Evolutionary conservation across 2,888 invertebrate species (phyloP), one percentile per base, ranked within the genome.

Genomic region (Cheilosia grossa): DNA sequence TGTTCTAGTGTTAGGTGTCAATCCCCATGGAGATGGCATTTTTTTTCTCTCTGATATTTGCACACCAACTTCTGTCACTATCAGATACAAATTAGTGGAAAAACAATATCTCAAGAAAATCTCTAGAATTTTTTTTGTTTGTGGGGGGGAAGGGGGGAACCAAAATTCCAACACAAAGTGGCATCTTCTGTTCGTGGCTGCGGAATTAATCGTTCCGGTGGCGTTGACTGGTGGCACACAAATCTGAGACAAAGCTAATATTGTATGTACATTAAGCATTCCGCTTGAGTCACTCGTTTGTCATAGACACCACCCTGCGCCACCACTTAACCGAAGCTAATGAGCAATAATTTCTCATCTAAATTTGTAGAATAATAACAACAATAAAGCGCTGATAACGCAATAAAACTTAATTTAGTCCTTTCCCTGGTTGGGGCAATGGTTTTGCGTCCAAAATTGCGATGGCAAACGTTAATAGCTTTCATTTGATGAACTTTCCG

Each of bases 341-440:
- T 80, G 74, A 83, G 61, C 80, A 66, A 83, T 83, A 83, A 83
- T 74, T 83, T 69, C 53, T 80, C 74, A 74, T 80, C 80, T 80
- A 70, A 80, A 83, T 80, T 83, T 80, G 64, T 19, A 59, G 70
- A 78, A 77, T 61, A 82, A 77, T 66, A 79, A 64, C 66, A 73
- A 67, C 67, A 56, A 67, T 15, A 51, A 73, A 61, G 67, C 54
- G 73, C 73, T 80, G 72, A 73, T 66, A 73, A 73, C 51, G 80
- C 80, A 73, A 73, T 80, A 80, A 80, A 80, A 61, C 67, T 78
- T 70, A 63, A 78, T 78, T 78, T 69, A 78, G 78, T 78, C 54
- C 54, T 61, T 59, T 47, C 59, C n/a, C 10, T 15, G 54, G 9
- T 33, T 53, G 56, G 56, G 21, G 7, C 37, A 10, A 30, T 59